Evolutionary conservation across 2,888 invertebrate genomes (phyloP).

Genomic region (Nematopogon swammerdamellus): DNA sequence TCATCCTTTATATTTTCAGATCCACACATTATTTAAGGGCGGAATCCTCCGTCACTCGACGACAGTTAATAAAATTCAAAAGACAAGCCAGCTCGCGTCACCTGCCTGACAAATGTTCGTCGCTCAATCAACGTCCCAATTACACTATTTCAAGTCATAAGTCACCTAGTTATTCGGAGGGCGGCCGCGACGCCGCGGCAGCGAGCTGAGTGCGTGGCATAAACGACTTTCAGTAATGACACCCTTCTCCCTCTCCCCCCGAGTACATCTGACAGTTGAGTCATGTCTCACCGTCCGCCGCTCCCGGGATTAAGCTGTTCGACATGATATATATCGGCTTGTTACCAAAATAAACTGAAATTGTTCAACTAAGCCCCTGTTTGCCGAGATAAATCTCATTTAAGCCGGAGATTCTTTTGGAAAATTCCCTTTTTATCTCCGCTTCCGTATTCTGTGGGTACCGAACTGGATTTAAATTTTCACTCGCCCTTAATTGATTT

Average conservation of each 20-base stretch:
- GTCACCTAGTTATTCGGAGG: not conserved
- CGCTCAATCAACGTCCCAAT: not conserved
- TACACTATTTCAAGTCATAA: not conserved
- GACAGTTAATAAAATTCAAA: not conserved
- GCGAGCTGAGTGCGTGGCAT: not conserved
- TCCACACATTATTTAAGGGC: too few relatives aligned
- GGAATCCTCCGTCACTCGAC: not conserved
- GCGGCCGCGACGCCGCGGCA: too few relatives aligned
- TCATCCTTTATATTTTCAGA: too few relatives aligned
- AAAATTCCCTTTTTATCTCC: slow-evolving; percentile 25
- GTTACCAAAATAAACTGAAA: slow-evolving; percentile 28
- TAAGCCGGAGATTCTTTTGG: slow-evolving; percentile 31
- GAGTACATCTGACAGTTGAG: not conserved
- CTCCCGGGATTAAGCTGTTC: slow-evolving; percentile 5
- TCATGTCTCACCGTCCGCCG: slow-evolving; percentile 10
- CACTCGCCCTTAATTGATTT: not conserved
- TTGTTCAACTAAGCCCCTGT: slow-evolving; percentile 19
- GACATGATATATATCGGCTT: slow-evolving; percentile 26
- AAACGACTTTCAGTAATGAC: not conserved
- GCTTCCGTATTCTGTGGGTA: slow-evolving; percentile 21
- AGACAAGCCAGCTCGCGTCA: not conserved
- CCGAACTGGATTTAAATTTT: slow-evolving; percentile 16
- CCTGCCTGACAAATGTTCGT: not conserved
- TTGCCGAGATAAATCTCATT: slow-evolving; percentile 30
- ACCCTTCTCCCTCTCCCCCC: not conserved